A percentile compares a stretch with the other conserved stretches of the same genome.
These are phyloP conservation scores for Cossypha heuglini DNA, from an alignment of 2,797 vertebrate genomes.

Conservation along the genomic window DNA sequence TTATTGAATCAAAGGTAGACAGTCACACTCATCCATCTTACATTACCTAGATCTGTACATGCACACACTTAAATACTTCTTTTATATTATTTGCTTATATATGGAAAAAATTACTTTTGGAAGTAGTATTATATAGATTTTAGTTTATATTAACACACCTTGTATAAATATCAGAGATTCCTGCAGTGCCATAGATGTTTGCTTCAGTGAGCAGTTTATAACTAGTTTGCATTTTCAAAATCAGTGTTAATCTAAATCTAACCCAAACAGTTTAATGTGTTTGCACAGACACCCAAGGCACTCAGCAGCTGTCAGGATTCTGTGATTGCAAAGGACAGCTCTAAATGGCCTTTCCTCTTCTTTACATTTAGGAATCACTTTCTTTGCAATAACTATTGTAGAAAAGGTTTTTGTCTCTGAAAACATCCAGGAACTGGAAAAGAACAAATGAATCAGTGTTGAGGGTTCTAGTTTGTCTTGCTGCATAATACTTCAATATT, in stretches of 20 bases:
- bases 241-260: neutral
- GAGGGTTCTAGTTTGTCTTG: neutral
- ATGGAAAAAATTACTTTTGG: too few species aligned
- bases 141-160: too few species aligned
- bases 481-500: neutral
- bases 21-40: too few species aligned
- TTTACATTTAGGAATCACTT: neutral
- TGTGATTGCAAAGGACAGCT: neutral
- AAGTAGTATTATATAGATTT: too few species aligned
- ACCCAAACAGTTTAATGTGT: neutral
- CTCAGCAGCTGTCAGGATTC: neutral
- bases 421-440: neutral
- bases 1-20: too few species aligned
- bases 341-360: neutral
- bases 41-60: too few species aligned
- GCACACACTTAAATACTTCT: too few species aligned
- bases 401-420: neutral
- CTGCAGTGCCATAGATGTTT: neutral
- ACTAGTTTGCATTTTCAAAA: neutral
- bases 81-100: too few species aligned
- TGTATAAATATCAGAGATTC: too few species aligned
- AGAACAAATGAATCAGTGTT: neutral
- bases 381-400: neutral
- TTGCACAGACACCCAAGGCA: neutral
- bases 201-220: neutral